phyloP scores from a whole-genome alignment of 2,797 vertebrate genomes.

The Cuniculus paca region DNA sequence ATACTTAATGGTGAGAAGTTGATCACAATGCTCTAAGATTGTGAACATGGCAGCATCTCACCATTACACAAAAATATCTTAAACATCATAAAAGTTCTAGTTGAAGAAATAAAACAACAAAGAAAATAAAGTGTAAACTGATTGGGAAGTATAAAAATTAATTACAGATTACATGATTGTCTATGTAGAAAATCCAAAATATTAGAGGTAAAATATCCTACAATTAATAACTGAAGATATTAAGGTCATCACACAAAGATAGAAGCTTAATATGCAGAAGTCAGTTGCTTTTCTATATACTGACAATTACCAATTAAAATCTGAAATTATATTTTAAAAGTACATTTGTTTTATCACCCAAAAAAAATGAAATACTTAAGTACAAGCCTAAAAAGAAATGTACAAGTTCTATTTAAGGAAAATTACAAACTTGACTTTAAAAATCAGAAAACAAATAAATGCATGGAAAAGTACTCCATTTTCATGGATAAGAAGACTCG shows the following conservation, averaged over 20 bases:
- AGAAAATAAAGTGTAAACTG: neutral
- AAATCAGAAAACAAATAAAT: neutral
- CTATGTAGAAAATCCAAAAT: neutral
- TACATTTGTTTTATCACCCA: neutral
- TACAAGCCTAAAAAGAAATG: neutral
- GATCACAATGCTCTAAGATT: neutral
- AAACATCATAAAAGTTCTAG: neutral
- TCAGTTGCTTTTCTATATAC: neutral
- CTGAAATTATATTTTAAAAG: neutral
- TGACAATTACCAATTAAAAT: neutral
- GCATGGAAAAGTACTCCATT: neutral
- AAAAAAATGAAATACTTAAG: neutral
- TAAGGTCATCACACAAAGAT: neutral
- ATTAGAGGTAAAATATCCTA: neutral
- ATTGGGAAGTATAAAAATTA: neutral
- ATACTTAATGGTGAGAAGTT: neutral
- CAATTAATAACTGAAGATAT: neutral
- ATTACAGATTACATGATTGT: neutral
- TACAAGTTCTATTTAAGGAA: neutral
- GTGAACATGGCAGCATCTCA: neutral
- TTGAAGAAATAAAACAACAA: neutral
- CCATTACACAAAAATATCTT: neutral
- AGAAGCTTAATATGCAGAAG: neutral
- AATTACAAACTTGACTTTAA: neutral
- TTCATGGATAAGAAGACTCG: neutral